Evolutionary conservation across 2,797 vertebrate species (phyloP).

Genomic region (Garrulus glandarius): DNA sequence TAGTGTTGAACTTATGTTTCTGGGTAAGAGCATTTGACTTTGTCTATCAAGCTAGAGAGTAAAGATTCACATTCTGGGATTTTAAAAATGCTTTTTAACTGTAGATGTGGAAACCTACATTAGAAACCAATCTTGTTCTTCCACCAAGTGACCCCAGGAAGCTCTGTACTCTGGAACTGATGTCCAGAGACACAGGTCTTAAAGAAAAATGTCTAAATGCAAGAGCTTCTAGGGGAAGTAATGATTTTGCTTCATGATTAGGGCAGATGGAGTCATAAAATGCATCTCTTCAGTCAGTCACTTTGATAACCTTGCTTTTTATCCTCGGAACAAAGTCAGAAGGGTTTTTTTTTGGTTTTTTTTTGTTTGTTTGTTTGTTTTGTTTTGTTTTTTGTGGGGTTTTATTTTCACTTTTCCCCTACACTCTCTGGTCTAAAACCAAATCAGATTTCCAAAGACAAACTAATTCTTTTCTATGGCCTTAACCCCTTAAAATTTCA

Average conservation of each 20-base stretch:
- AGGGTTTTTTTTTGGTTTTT: background rate
- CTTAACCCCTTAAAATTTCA: background rate
- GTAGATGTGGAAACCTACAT: background rate
- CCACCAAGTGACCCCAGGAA: background rate
- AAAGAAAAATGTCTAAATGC: background rate
- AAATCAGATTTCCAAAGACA: background rate
- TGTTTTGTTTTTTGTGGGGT: background rate
- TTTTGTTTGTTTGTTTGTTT: background rate
- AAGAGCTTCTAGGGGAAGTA: background rate
- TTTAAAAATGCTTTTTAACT: background rate
- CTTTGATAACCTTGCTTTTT: background rate
- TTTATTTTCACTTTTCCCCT: background rate
- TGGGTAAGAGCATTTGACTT: background rate
- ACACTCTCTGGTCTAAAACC: background rate
- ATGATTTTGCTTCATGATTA: background rate
- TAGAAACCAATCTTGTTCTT: background rate
- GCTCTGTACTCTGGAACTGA: background rate
- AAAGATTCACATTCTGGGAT: background rate
- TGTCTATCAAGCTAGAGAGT: background rate
- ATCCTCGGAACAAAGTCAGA: background rate
- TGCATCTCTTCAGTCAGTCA: background rate
- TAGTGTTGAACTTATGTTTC: background rate
- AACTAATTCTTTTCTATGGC: background rate
- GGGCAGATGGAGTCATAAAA: background rate
- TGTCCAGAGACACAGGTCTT: background rate